phyloP scores from a whole-genome alignment of 1,140 invertebrate species.

The Saccostrea echinata region DNA sequence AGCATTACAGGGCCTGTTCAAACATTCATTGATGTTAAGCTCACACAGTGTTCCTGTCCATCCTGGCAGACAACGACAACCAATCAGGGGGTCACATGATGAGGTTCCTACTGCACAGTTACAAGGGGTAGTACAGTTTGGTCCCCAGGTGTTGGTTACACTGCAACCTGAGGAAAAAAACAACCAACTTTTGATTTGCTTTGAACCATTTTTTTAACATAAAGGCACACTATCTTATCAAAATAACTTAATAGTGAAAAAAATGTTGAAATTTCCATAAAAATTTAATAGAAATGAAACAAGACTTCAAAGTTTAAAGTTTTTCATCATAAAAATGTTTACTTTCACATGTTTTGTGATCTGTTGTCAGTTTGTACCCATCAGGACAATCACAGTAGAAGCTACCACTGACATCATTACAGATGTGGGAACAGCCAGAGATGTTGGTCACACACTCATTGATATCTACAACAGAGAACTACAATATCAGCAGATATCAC shows the following conservation, averaged over 20 bases:
- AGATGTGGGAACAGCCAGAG: conserved; percentile 65
- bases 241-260: too few relatives aligned
- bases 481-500: background rate
- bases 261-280: too few relatives aligned
- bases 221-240: too few relatives aligned
- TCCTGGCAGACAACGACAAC: conserved; percentile 65
- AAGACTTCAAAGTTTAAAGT: too few relatives aligned
- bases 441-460: conserved; percentile 64
- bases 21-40: conserved; percentile 63
- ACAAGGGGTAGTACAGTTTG: conserved; percentile 62
- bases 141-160: conserved; percentile 45
- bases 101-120: conserved; percentile 57
- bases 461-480: conserved; percentile 74
- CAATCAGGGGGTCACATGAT: conserved; percentile 58
- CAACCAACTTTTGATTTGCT: background rate
- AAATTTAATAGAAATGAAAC: too few relatives aligned
- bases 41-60: conserved; percentile 64
- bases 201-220: too few relatives aligned
- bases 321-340: background rate
- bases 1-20: conserved; percentile 11
- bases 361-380: conserved; percentile 61
- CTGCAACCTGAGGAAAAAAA: background rate
- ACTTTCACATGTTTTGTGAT: conserved; percentile 46
- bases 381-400: conserved; percentile 66
- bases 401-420: conserved; percentile 67